These are phyloP conservation scores for Neodiprion lecontei DNA, from an alignment of 1,140 invertebrate genomes.

Conservation along the genomic window DNA sequence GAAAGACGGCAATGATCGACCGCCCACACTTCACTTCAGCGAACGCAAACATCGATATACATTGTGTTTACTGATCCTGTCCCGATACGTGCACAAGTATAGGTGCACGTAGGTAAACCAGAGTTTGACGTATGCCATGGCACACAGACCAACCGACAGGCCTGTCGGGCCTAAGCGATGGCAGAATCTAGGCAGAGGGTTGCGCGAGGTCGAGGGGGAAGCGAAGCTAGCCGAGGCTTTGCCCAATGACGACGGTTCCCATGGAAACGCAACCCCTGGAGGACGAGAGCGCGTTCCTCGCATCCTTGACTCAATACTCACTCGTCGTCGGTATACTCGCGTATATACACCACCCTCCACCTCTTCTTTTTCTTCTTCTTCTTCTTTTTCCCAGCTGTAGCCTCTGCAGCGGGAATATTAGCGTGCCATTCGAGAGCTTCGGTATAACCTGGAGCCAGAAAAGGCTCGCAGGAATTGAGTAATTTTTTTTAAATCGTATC, in stretches of 20 bases:
- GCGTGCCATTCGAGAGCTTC: not conserved
- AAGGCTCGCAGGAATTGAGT: too few species aligned
- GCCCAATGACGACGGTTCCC: constrained; percentile 56
- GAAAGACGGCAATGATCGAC: too few species aligned
- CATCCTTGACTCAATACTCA: constrained; percentile 51
- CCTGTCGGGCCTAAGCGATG: not conserved
- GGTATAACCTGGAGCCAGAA: not conserved
- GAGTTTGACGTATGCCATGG: too few species aligned
- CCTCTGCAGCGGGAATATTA: not conserved
- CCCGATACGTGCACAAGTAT: too few species aligned
- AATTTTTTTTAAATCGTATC: too few species aligned
- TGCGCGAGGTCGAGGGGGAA: constrained; percentile 4
- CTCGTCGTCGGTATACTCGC: constrained; percentile 24
- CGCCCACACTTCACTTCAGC: too few species aligned
- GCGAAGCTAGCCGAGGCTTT: constrained; percentile 35
- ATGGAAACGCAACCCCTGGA: constrained; percentile 54
- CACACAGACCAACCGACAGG: too few species aligned
- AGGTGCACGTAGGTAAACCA: too few species aligned
- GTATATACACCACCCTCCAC: not conserved
- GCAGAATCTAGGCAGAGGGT: not conserved
- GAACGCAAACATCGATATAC: too few species aligned
- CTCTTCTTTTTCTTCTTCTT: not conserved
- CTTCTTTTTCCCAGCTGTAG: not conserved
- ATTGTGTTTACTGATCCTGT: too few species aligned
- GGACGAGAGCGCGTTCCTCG: constrained; percentile 49